These are phyloP conservation scores for Thumatha senex DNA, from an alignment of 2,888 invertebrate species.

Conservation along the genomic window DNA sequence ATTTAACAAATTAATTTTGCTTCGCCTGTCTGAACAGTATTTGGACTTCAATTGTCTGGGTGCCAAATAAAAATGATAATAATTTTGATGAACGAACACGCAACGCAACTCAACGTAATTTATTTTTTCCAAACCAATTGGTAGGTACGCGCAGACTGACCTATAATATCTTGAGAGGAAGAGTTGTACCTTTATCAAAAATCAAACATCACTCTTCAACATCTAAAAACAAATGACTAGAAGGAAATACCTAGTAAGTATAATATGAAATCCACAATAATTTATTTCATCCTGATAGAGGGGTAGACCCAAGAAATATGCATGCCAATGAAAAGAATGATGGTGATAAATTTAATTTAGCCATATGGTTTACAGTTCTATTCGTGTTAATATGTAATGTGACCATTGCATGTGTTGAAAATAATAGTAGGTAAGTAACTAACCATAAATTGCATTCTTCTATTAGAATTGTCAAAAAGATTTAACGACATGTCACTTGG, in stretches of 20 bases:
- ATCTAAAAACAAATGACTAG: no score
- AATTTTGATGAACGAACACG: conserved; percentile 33
- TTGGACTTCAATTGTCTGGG: conserved; percentile 42
- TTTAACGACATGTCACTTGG: conserved; percentile 58
- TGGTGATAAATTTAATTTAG: no score
- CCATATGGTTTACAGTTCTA: no score
- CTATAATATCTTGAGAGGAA: not conserved
- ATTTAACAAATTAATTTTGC: conserved; percentile 59
- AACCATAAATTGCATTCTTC: conserved; percentile 21
- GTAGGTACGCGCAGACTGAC: not conserved
- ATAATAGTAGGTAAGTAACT: no score
- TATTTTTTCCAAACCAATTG: conserved; percentile 11
- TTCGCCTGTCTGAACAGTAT: conserved; percentile 37
- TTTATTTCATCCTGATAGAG: no score
- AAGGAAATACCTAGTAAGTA: no score
- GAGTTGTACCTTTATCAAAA: not conserved
- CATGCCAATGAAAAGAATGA: no score
- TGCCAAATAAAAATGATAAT: conserved; percentile 33
- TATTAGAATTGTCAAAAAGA: conserved; percentile 50
- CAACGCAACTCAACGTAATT: conserved; percentile 19
- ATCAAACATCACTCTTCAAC: no score
- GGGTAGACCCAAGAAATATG: no score
- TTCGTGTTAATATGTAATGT: no score
- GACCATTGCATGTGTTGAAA: no score
- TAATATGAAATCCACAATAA: no score